These are phyloP conservation scores for Pyrgilauda ruficollis DNA, from an alignment of 2,113 vertebrate species.

Conservation along the genomic window DNA sequence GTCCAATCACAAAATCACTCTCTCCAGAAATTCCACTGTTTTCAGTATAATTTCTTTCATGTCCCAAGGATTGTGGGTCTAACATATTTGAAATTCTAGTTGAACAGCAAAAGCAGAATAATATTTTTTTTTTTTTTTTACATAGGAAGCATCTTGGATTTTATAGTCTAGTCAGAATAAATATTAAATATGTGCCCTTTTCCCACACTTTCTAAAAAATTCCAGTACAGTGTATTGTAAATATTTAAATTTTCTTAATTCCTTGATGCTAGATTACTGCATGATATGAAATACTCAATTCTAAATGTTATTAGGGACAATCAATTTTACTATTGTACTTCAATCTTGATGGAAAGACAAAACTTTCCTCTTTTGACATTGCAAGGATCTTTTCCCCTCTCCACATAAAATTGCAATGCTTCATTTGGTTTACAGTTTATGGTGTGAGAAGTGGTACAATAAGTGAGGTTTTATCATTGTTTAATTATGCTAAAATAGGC, in stretches of 20 bases:
- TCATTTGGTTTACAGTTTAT: neutral
- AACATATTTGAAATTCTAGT: conserved; percentile 33
- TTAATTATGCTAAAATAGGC: neutral
- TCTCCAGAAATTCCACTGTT: conserved; percentile 29
- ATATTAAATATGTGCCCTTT: neutral
- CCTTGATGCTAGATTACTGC: neutral
- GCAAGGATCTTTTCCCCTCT: neutral
- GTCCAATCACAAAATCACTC: neutral
- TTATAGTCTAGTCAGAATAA: neutral
- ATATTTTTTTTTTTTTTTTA: conserved; percentile 17
- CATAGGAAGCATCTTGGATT: neutral
- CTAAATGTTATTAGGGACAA: neutral
- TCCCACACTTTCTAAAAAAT: neutral
- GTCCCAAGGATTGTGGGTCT: neutral
- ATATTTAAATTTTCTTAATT: neutral
- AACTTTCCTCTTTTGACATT: neutral
- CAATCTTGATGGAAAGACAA: neutral
- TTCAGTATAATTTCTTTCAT: neutral
- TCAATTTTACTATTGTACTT: neutral
- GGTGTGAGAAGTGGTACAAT: neutral
- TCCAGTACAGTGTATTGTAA: neutral
- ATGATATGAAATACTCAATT: neutral
- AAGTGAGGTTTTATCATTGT: neutral
- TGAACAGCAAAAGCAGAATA: conserved; percentile 36
- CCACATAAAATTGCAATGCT: neutral